phyloP scores from a whole-genome alignment of 2,113 vertebrate species.

The Chionomys nivalis region DNA sequence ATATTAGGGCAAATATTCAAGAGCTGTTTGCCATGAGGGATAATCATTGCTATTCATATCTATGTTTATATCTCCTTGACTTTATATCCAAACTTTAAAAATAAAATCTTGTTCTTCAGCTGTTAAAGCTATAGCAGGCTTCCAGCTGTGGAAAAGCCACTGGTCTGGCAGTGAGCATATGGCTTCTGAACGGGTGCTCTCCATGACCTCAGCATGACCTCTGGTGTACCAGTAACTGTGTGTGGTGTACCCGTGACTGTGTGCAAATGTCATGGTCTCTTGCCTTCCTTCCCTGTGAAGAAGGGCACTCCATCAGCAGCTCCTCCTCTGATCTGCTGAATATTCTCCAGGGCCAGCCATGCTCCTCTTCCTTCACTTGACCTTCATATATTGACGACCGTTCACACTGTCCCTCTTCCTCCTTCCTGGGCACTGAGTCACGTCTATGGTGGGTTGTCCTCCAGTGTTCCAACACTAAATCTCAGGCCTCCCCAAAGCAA shows the following conservation, averaged over 20 bases:
- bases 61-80: constrained; percentile 10
- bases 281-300: background rate
- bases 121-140: background rate
- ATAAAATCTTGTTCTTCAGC: background rate
- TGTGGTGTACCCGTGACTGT: background rate
- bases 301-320: background rate
- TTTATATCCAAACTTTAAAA: constrained; percentile 38
- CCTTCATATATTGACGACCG: background rate
- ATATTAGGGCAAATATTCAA: constrained; percentile 28
- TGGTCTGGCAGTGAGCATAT: background rate
- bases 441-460: background rate
- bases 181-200: background rate
- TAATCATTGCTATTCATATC: constrained; percentile 23
- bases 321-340: background rate
- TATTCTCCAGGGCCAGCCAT: background rate
- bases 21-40: constrained; percentile 14
- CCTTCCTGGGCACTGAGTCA: background rate
- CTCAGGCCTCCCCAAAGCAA: background rate
- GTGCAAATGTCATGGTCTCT: background rate
- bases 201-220: background rate
- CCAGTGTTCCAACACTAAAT: background rate
- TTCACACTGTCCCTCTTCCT: background rate
- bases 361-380: background rate
- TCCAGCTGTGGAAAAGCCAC: background rate
- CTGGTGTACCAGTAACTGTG: background rate